Conservation (phyloP, 2,797 vertebrate species). For the Loris lydekkerianus region DNA sequence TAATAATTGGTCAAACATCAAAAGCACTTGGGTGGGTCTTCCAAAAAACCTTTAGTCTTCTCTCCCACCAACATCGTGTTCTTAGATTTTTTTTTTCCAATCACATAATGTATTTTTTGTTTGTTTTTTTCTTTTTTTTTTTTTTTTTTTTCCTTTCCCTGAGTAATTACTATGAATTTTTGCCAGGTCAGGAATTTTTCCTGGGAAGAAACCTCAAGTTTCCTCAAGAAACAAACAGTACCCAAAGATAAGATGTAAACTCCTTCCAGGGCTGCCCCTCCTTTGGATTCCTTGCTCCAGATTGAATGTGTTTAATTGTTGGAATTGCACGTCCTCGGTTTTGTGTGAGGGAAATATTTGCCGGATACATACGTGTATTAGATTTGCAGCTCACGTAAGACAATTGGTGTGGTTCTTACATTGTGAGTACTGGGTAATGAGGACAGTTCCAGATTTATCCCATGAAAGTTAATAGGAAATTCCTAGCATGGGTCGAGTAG, state of each 20-base stretch:
- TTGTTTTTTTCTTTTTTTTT: conserved; percentile 63
- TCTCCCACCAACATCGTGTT: conserved; percentile 50
- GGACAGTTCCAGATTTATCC: background rate
- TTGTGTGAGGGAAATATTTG: conserved; percentile 30
- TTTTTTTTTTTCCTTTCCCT: conserved; percentile 44
- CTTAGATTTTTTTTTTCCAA: conserved; percentile 18
- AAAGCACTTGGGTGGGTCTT: conserved; percentile 74
- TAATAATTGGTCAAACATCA: conserved; percentile 81
- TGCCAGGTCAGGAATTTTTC: conserved; percentile 73
- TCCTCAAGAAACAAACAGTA: conserved; percentile 42
- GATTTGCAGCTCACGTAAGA: background rate
- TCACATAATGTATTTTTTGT: conserved; percentile 41
- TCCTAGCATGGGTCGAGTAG: background rate
- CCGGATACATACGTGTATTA: background rate
- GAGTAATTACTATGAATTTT: conserved; percentile 73
- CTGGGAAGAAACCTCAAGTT: conserved; percentile 53
- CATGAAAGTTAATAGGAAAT: conserved; percentile 27
- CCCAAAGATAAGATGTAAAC: conserved; percentile 58
- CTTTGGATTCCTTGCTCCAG: conserved; percentile 69
- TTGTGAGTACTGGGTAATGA: background rate
- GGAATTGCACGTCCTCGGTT: conserved; percentile 46
- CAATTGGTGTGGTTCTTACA: background rate
- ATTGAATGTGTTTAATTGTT: conserved; percentile 19
- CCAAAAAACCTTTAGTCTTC: conserved; percentile 41
- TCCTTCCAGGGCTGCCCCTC: background rate